Evolutionary conservation across 2,888 invertebrate genomes (phyloP).

Genomic region (Tipula helvola): DNA sequence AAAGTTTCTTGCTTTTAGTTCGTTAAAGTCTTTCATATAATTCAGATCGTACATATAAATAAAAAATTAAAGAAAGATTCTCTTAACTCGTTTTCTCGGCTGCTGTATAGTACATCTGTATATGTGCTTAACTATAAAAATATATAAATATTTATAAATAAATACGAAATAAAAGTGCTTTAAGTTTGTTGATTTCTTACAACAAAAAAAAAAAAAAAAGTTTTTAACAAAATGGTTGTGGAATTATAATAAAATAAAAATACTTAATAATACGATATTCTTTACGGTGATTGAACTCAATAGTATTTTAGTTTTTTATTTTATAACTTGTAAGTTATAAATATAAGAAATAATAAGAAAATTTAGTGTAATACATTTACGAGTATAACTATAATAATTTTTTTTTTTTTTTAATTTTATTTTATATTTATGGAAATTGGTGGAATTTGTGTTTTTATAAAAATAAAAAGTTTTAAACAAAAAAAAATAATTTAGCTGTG

Average conservation of each 20-base stretch:
- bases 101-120: not conserved
- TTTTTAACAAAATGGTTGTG: conserved; percentile 8
- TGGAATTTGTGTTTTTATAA: not conserved
- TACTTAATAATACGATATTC: not conserved
- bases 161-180: not conserved
- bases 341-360: not conserved
- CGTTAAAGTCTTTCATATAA: conserved; percentile 7
- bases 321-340: not conserved
- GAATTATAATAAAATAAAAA: not conserved
- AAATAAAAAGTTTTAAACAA: not conserved
- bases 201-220: not conserved
- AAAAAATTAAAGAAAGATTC: not conserved
- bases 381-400: not conserved
- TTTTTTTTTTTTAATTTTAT: not conserved
- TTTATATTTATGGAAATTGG: not conserved
- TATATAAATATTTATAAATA: not conserved
- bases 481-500: not conserved
- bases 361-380: not conserved
- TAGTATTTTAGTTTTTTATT: not conserved
- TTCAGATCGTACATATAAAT: not conserved
- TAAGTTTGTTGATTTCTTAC: not conserved
- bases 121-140: not conserved
- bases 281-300: conserved; percentile 8
- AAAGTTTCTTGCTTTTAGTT: conserved; percentile 8
- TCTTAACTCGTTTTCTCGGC: not conserved